Base-by-base conservation (phyloP, 2,113 vertebrate genomes). In the Pluvianellus socialis region DNA sequence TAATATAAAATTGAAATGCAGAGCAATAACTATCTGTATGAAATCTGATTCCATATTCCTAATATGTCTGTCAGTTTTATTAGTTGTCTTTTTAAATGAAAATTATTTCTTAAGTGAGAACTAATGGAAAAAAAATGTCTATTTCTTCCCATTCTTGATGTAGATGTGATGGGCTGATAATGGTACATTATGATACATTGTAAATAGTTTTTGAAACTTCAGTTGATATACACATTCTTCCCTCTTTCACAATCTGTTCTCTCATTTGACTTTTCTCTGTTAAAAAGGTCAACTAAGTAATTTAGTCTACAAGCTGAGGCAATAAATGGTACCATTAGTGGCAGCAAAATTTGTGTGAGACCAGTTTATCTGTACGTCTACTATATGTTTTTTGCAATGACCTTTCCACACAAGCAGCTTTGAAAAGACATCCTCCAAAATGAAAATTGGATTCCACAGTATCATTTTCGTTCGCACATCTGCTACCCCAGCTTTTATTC, bases 221-320 rank as follows among this genome's bases (percentile, higher is more conserved):
- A 62, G 49, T 10, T 61, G 47, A 56, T 79, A 44, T 6, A 26
- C 17, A 33, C 23, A 23, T 91, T 91, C 38, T 80, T 89, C 7
- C 17, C 18, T 84, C 9, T 18, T 93, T 91, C 66, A 33, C 15
- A 73, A 8, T 45, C 70, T 82, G 14, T 76, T 93, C 35, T 76
- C 18, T 83, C 45, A 61, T 88, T 76, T 79, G 35, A 76, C 12
- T 93, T 93, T 73, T 73, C 14, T 86, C 58, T 1, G 0, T 88
- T 92, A 66, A 38, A 77, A 92, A 96, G 88, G 72, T 94, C 82
- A 77, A 56, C 40, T 20, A 70, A 88, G 24, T 82, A 42, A 93
- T 93, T 96, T 86, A 70, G 55, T 79, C 50, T 79, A 50, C 73
- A 79, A 88, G 30, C 12, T 61, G 32, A 88, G 63, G n/a, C 79